Percentiles rank a stretch among this genome's conserved stretches.
These are phyloP conservation scores for Cantharis nigra DNA, from an alignment of 2,888 invertebrate genomes.

Conservation along the genomic window DNA sequence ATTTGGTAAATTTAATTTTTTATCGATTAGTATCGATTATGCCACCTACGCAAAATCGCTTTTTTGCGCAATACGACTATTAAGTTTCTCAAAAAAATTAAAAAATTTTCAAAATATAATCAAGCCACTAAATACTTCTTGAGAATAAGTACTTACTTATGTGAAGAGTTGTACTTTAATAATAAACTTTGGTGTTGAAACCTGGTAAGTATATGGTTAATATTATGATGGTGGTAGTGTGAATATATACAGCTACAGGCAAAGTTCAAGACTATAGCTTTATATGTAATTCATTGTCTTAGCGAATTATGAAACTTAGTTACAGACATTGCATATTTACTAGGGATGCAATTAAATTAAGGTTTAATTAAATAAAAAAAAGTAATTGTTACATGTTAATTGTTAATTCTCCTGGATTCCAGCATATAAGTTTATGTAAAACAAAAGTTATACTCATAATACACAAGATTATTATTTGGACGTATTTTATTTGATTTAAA, in stretches of 20 bases:
- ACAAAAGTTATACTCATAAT: no score
- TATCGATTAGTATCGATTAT: background rate
- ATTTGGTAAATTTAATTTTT: background rate
- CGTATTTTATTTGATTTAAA: no score
- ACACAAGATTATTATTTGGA: no score
- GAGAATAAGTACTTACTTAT: background rate
- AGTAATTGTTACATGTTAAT: background rate
- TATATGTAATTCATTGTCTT: background rate
- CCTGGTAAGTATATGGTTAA: no score
- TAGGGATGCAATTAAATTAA: background rate
- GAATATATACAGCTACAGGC: background rate
- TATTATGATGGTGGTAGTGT: background rate
- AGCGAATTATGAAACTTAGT: background rate
- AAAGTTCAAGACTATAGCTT: background rate
- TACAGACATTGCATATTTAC: background rate
- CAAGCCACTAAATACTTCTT: background rate
- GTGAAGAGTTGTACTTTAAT: background rate
- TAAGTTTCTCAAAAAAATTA: background rate
- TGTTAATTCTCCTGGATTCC: background rate
- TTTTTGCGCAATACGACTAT: no score
- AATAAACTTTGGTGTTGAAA: background rate
- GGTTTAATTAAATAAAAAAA: background rate
- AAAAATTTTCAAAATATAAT: background rate
- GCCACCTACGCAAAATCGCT: background rate
- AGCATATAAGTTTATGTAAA: background rate